Conservation (phyloP, 2,113 vertebrate genomes). For the Acrocephalus arundinaceus region DNA sequence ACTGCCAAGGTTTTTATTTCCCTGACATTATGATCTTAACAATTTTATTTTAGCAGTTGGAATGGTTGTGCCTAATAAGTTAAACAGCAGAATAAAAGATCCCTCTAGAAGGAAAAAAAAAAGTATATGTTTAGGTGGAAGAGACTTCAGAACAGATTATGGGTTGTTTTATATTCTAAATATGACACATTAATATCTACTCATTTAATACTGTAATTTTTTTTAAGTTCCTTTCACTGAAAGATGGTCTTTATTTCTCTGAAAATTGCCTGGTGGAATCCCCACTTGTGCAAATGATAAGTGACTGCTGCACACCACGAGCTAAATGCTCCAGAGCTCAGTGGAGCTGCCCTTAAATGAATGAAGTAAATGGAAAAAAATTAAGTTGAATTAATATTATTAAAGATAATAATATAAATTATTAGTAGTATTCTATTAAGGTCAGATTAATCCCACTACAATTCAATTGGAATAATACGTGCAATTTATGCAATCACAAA, state of each 20-base stretch:
- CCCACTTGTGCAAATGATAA: constrained; percentile 51
- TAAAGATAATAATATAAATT: constrained; percentile 77
- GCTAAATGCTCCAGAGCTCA: constrained; percentile 53
- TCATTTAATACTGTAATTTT: constrained; percentile 65
- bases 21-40: constrained; percentile 36
- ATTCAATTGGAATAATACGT: constrained; percentile 67
- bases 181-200: constrained; percentile 52
- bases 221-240: constrained; percentile 53
- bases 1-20: constrained; percentile 47
- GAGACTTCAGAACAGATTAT: constrained; percentile 43
- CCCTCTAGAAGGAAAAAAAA: background rate
- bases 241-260: constrained; percentile 68
- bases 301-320: constrained; percentile 42
- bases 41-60: constrained; percentile 46
- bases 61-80: constrained; percentile 31
- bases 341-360: constrained; percentile 59
- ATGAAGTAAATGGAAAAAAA: constrained; percentile 63
- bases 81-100: constrained; percentile 45
- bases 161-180: constrained; percentile 62
- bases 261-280: constrained; percentile 63
- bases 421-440: constrained; percentile 73
- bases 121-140: constrained; percentile 29
- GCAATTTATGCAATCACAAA: constrained; percentile 58
- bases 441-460: constrained; percentile 70
- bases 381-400: constrained; percentile 73